Conservation (phyloP, 2,888 invertebrate genomes). For the Calameuta pallipes region DNA sequence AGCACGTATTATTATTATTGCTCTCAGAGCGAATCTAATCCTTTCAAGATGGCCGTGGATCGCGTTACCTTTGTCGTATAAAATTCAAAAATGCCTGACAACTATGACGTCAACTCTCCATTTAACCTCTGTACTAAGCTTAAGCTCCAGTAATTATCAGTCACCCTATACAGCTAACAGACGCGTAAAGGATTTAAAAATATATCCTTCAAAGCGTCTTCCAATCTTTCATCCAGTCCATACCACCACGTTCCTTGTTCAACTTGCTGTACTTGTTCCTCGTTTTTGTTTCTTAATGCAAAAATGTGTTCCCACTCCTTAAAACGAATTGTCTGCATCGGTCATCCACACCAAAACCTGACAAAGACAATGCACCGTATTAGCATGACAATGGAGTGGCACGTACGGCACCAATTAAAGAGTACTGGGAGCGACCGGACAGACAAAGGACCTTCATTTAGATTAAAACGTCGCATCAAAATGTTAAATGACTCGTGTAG, state of each 20-base stretch:
- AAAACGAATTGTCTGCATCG: background rate
- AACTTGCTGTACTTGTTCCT: background rate
- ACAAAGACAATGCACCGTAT: constrained; percentile 1
- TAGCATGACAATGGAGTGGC: constrained; percentile 4
- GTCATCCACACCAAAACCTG: constrained; percentile 4
- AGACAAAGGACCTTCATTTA: background rate
- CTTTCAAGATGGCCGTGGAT: background rate
- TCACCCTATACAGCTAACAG: background rate
- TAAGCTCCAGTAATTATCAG: background rate
- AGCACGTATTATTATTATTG: background rate
- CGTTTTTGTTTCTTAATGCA: background rate
- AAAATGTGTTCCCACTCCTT: background rate
- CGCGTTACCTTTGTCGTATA: background rate
- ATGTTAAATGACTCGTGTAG: background rate
- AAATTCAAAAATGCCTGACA: background rate
- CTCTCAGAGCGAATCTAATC: background rate
- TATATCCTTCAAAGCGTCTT: background rate
- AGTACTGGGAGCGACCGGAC: background rate
- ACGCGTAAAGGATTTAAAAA: background rate
- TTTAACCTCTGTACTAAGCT: background rate
- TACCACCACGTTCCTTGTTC: background rate
- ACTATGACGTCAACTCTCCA: background rate
- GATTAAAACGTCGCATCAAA: background rate
- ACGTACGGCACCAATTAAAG: constrained; percentile 1
- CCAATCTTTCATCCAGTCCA: background rate